Evolutionary conservation across 2,113 vertebrate genomes (phyloP).

Genomic region (Tonatia bakeri): DNA sequence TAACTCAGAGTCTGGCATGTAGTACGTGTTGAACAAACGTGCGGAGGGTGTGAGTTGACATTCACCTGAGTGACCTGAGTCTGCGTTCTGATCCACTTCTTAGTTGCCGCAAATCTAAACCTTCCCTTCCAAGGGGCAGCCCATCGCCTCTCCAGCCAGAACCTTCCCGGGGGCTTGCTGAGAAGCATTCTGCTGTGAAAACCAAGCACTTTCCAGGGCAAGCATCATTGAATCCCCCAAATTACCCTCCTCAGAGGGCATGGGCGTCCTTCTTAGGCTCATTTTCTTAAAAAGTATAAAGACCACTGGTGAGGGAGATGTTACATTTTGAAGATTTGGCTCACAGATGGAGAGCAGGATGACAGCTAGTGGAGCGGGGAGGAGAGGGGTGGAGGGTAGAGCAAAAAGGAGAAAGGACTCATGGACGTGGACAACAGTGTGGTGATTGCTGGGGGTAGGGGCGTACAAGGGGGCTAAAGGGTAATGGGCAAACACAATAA

Average conservation of each 20-base stretch:
- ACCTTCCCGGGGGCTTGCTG: neutral
- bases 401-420: neutral
- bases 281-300: neutral
- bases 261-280: neutral
- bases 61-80: neutral
- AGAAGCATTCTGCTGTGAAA: neutral
- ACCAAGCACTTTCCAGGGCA: neutral
- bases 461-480: too few relatives aligned
- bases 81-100: neutral
- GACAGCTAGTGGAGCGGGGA: too few relatives aligned
- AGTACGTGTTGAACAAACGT: neutral
- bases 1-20: neutral
- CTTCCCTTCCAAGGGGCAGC: neutral
- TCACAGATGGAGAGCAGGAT: too few relatives aligned
- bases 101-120: neutral
- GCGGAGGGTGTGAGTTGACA: neutral
- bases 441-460: too few relatives aligned
- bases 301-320: neutral
- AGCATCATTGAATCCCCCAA: neutral
- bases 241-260: neutral
- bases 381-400: too few relatives aligned
- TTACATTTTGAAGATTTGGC: neutral
- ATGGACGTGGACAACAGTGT: too few relatives aligned
- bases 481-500: too few relatives aligned
- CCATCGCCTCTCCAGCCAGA: neutral